Percentiles rank a stretch among this genome's conserved stretches.
Evolutionary conservation across 2,888 invertebrate species (phyloP).

Genomic region (Nasonia oneida): DNA sequence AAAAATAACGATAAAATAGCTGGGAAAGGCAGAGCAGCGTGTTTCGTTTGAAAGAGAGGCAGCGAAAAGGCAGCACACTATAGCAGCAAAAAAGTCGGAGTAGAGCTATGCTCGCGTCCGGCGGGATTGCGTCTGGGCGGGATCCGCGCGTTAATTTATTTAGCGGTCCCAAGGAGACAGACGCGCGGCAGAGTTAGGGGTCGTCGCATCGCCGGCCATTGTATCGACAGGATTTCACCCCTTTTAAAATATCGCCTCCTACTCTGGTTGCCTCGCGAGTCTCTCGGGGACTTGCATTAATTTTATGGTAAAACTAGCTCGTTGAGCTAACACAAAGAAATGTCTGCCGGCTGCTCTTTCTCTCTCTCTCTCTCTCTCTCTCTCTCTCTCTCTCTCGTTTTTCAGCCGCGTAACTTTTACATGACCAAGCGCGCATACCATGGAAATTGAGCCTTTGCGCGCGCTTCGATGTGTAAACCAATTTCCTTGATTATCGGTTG

Average conservation of each 20-base stretch:
- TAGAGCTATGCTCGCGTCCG: slow-evolving; percentile 23
- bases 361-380: neutral
- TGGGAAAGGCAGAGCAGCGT: neutral
- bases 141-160: slow-evolving; percentile 70
- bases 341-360: neutral
- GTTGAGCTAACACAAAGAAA: slow-evolving; percentile 16
- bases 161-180: slow-evolving; percentile 66
- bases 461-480: slow-evolving; percentile 10
- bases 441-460: slow-evolving; percentile 12
- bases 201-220: slow-evolving; percentile 62
- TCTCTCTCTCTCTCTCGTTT: neutral
- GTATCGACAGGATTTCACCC: slow-evolving; percentile 72
- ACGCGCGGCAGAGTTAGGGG: slow-evolving; percentile 51
- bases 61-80: neutral
- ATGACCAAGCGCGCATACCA: neutral
- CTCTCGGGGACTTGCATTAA: slow-evolving; percentile 66
- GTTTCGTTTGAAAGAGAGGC: neutral
- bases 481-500: slow-evolving; percentile 12
- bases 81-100: slow-evolving; percentile 8
- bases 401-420: neutral
- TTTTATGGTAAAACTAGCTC: slow-evolving; percentile 61
- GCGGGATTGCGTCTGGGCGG: slow-evolving; percentile 65
- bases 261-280: neutral
- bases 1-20: slow-evolving; percentile 9
- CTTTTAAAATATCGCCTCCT: slow-evolving; percentile 68